These are phyloP conservation scores for Pygoscelis antarcticus DNA, from an alignment of 2,113 vertebrate species.

Conservation along the genomic window DNA sequence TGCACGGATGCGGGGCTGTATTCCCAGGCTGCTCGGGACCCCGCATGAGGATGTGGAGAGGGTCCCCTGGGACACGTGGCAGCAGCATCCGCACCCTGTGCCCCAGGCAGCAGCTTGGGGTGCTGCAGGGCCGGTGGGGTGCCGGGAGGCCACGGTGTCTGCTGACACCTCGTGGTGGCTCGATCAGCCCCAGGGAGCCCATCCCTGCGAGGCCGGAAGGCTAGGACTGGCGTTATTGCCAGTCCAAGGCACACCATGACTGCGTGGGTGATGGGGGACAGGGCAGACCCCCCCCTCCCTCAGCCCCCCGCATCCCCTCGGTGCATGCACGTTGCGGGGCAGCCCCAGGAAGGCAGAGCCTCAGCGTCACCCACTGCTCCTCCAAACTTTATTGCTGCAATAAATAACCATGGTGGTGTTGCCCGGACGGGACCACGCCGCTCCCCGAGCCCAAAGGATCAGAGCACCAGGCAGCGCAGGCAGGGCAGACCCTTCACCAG, in stretches of 20 bases:
- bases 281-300: neutral
- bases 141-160: neutral
- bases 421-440: neutral
- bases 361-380: neutral
- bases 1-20: rapidly evolving
- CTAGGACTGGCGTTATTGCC: rapidly evolving
- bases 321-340: neutral
- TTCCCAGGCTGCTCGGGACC: no score
- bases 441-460: neutral
- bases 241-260: neutral
- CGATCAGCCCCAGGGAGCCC: neutral
- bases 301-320: rapidly evolving
- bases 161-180: conserved; percentile 10
- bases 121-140: rapidly evolving
- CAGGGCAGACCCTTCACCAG: neutral
- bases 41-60: rapidly evolving
- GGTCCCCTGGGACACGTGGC: rapidly evolving
- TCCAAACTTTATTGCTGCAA: conserved; percentile 51
- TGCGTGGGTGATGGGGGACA: neutral
- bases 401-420: neutral
- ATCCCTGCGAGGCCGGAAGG: neutral
- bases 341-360: neutral
- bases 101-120: neutral
- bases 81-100: rapidly evolving
- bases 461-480: neutral